These are phyloP conservation scores for Bicyclus anynana DNA, from an alignment of 1,140 invertebrate genomes.

Conservation along the genomic window DNA sequence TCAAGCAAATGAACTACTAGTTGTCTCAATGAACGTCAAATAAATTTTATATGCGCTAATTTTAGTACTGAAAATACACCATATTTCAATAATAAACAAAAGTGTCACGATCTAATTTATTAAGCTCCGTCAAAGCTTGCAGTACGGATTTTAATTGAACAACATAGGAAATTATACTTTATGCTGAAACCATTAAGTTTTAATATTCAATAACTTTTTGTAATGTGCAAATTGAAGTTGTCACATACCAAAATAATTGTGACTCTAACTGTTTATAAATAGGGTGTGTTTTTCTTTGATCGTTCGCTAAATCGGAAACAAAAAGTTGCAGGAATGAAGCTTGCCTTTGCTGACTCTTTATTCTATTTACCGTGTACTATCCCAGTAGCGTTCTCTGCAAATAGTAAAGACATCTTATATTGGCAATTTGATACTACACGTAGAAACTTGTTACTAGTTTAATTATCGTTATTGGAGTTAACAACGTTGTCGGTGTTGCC, in stretches of 20 bases:
- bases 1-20: neutral
- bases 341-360: slow-evolving; percentile 46
- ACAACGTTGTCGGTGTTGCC: slow-evolving; percentile 14
- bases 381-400: slow-evolving; percentile 34
- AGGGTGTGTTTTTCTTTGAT: slow-evolving; percentile 26
- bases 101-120: slow-evolving; percentile 26
- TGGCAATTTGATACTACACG: slow-evolving; percentile 32
- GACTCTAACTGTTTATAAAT: slow-evolving; percentile 13
- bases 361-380: slow-evolving; percentile 47
- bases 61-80: slow-evolving; percentile 14
- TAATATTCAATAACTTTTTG: slow-evolving; percentile 28
- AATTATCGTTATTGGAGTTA: slow-evolving; percentile 26
- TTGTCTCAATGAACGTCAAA: neutral
- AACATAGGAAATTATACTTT: slow-evolving; percentile 21
- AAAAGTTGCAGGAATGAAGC: slow-evolving; percentile 55
- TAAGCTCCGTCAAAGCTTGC: slow-evolving; percentile 20
- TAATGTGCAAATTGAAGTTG: slow-evolving; percentile 19
- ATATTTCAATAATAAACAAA: slow-evolving; percentile 21
- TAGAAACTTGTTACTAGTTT: slow-evolving; percentile 10
- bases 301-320: slow-evolving; percentile 22
- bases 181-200: slow-evolving; percentile 24
- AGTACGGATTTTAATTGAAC: neutral
- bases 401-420: slow-evolving; percentile 32
- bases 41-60: slow-evolving; percentile 9
- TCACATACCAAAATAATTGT: slow-evolving; percentile 8